Evolutionary conservation across 2,888 invertebrate genomes (phyloP).

Genomic region (Micropterix aruncella): DNA sequence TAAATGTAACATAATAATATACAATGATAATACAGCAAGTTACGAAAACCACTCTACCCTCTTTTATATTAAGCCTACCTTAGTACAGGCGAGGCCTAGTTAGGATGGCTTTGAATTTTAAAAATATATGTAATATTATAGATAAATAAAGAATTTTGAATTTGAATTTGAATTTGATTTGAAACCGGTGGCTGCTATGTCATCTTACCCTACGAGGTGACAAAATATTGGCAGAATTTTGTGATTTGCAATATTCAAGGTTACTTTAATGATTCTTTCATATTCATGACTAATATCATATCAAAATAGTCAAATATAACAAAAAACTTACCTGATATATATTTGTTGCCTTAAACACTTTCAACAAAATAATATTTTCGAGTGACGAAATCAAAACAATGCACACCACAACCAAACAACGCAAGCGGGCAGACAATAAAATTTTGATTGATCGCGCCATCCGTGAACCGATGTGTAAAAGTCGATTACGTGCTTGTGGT

Average conservation of each 20-base stretch:
- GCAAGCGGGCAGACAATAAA: background rate
- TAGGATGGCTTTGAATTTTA: no score
- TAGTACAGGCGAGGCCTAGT: no score
- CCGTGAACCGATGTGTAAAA: background rate
- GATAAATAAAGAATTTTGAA: no score
- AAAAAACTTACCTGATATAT: background rate
- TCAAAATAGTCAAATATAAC: background rate
- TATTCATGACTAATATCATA: no score
- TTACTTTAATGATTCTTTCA: background rate
- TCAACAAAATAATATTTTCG: background rate
- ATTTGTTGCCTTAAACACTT: background rate
- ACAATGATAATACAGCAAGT: no score
- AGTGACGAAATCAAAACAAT: background rate
- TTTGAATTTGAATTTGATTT: no score
- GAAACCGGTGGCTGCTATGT: background rate
- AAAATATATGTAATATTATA: no score
- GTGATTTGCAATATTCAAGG: background rate
- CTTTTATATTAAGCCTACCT: no score
- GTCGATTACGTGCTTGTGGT: background rate
- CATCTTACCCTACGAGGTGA: background rate
- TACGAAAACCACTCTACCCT: no score
- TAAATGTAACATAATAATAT: no score
- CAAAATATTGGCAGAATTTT: background rate
- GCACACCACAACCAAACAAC: slow-evolving; percentile 1
- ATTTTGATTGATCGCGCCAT: background rate